A percentile compares a stretch with the other conserved stretches of the same genome.
These are phyloP conservation scores for Cremastinae sp. DNA, from an alignment of 2,888 invertebrate genomes.

Conservation along the genomic window DNA sequence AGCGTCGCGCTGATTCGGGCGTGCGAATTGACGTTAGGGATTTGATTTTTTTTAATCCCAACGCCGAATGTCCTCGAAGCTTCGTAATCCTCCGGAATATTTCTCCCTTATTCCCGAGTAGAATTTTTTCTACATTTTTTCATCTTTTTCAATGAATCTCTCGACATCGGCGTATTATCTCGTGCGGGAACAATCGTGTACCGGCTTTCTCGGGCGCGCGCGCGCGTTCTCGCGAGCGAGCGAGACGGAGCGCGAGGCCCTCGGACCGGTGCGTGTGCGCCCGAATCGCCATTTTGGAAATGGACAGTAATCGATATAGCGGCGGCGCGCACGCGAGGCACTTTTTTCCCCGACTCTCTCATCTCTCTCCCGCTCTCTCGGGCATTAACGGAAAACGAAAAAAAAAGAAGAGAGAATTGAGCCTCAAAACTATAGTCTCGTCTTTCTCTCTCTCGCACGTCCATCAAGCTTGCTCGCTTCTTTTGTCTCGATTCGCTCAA, in stretches of 20 bases:
- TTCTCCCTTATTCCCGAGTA: neutral
- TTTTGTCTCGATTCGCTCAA: constrained; percentile 38
- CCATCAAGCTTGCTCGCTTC: constrained; percentile 28
- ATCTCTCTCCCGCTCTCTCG: constrained; percentile 7
- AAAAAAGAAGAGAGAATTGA: constrained; percentile 52
- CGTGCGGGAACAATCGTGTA: constrained; percentile 21
- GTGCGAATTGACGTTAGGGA: too few relatives aligned
- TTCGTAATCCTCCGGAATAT: constrained; percentile 1
- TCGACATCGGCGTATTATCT: constrained; percentile 18
- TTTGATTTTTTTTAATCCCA: neutral
- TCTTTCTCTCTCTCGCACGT: constrained; percentile 8
- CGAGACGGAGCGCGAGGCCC: constrained; percentile 25
- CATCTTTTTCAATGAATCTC: neutral
- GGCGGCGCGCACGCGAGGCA: constrained; percentile 66
- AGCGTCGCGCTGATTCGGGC: too few relatives aligned
- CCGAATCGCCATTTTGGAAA: constrained; percentile 77
- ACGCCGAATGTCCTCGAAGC: neutral
- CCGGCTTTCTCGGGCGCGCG: constrained; percentile 48
- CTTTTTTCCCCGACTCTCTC: constrained; percentile 20
- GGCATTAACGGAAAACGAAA: constrained; percentile 37
- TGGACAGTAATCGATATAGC: constrained; percentile 76
- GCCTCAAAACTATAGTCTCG: constrained; percentile 31
- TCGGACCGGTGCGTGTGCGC: constrained; percentile 57
- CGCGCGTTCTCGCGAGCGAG: constrained; percentile 44
- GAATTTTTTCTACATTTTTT: neutral